Evolutionary conservation across 1,140 invertebrate species (phyloP).

Genomic region (Brachionus calyciflorus): DNA sequence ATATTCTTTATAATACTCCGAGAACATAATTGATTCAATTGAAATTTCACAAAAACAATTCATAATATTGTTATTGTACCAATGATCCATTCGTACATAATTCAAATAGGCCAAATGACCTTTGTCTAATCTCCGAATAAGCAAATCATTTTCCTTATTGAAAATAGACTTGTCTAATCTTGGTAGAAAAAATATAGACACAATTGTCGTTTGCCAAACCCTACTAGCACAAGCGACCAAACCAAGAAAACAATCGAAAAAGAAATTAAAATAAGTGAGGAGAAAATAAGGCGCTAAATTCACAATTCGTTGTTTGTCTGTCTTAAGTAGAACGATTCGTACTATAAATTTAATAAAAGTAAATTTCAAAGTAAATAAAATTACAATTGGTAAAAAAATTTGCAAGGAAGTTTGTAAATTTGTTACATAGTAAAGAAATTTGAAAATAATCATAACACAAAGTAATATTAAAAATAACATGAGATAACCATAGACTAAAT

Average conservation of each 20-base stretch:
- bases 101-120: conserved; percentile 35
- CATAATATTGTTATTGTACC: conserved; percentile 32
- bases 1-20: background rate
- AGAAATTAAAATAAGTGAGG: conserved; percentile 36
- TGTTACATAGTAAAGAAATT: background rate
- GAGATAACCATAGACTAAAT: conserved; percentile 42
- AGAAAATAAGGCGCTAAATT: conserved; percentile 40
- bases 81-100: conserved; percentile 43
- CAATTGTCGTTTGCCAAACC: conserved; percentile 33
- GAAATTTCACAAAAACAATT: conserved; percentile 45
- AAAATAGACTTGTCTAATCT: conserved; percentile 36
- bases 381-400: conserved; percentile 34
- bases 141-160: background rate
- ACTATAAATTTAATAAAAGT: conserved; percentile 11
- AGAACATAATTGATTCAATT: conserved; percentile 28
- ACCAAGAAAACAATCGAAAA: conserved; percentile 44
- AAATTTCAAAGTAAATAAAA: conserved; percentile 29
- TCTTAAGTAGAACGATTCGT: background rate
- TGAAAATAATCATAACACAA: background rate
- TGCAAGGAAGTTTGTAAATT: background rate
- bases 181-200: conserved; percentile 19
- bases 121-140: conserved; percentile 24
- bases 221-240: conserved; percentile 12
- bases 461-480: conserved; percentile 2
- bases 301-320: background rate